phyloP scores from a whole-genome alignment of 2,797 vertebrate genomes.

The Macrochelys suwanniensis region DNA sequence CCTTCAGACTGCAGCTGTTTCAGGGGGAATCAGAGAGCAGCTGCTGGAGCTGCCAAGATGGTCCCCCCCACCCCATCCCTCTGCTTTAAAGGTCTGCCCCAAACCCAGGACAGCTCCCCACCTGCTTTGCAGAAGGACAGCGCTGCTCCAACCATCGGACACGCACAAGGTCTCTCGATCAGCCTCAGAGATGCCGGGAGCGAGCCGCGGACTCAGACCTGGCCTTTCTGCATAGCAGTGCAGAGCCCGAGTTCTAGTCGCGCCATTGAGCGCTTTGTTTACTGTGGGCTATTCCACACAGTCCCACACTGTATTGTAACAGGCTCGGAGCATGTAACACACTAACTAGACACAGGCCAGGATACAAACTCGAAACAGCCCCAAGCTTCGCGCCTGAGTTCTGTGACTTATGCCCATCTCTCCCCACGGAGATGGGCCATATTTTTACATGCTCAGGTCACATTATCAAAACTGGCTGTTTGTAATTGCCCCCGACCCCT shows the following conservation, averaged over 20 bases:
- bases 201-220: not conserved
- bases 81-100: not conserved
- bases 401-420: not conserved
- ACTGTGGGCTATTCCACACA: not conserved
- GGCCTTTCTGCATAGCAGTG: not conserved
- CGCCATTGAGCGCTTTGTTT: not conserved
- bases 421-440: not conserved
- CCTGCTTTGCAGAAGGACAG: not conserved
- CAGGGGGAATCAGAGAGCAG: not conserved
- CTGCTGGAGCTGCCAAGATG: not conserved
- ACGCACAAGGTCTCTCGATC: not conserved
- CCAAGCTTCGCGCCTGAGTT: not conserved
- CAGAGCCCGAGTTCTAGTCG: not conserved
- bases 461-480: not conserved
- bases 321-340: not conserved
- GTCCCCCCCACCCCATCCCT: not conserved
- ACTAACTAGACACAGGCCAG: not conserved
- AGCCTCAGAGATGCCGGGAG: not conserved
- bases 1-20: not conserved
- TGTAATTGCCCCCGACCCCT: no score
- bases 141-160: not conserved
- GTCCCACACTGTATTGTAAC: not conserved
- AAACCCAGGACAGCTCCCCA: not conserved
- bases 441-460: not conserved
- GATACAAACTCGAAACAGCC: not conserved